Evolutionary conservation across 2,113 vertebrate species (phyloP).

Genomic region (Toxotes jaculatrix): DNA sequence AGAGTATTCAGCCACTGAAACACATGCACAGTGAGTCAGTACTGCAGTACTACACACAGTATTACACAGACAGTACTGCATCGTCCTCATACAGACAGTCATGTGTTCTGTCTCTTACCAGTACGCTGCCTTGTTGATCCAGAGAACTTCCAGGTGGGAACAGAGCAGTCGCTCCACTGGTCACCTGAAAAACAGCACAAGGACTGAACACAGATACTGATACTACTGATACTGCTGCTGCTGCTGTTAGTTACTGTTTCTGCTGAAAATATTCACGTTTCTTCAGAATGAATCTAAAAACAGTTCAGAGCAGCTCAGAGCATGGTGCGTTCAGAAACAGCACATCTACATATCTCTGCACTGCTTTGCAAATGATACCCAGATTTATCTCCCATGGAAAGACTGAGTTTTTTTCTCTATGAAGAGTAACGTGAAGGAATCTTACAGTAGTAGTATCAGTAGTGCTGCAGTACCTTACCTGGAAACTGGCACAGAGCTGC

Average conservation of each 20-base stretch:
- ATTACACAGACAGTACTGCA: not conserved
- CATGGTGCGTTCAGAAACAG: not conserved
- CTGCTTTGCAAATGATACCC: constrained; percentile 14
- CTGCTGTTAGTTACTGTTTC: not conserved
- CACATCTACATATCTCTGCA: not conserved
- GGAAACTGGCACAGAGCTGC: constrained; percentile 91
- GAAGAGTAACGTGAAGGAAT: not conserved
- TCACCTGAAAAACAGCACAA: constrained; percentile 77
- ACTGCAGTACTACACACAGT: not conserved
- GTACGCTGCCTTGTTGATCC: constrained; percentile 86
- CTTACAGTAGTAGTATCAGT: not conserved
- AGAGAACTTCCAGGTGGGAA: constrained; percentile 94
- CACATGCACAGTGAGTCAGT: constrained; percentile 42
- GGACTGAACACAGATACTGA: not conserved
- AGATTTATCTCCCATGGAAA: not conserved
- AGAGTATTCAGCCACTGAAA: constrained; percentile 91
- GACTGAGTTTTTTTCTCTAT: not conserved
- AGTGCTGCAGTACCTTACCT: constrained; percentile 49
- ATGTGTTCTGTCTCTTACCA: constrained; percentile 83
- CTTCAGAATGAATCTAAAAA: not conserved
- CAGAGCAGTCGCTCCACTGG: constrained; percentile 89
- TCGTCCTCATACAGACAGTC: not conserved
- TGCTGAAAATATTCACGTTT: not conserved
- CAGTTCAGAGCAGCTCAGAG: not conserved
- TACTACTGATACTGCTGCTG: not conserved